Evolutionary conservation across 2,797 vertebrate species (phyloP).

Genomic region (Champsocephalus gunnari): DNA sequence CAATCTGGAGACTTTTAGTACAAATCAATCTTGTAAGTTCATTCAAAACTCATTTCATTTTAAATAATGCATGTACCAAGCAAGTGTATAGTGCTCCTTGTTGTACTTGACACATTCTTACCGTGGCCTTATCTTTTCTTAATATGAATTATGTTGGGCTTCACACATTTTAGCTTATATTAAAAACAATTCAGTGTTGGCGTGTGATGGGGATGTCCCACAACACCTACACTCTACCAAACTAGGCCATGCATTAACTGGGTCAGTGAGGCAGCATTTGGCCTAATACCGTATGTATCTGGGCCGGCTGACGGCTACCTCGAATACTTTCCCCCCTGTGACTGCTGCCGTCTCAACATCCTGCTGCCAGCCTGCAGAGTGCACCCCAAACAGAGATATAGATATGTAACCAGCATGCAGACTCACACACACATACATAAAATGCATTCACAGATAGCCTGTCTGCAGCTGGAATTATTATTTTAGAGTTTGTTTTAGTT

Average conservation of each 20-base stretch:
- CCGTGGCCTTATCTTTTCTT: no score
- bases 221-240: conserved; percentile 41
- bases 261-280: conserved; percentile 68
- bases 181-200: background rate
- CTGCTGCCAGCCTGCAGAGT: conserved; percentile 52
- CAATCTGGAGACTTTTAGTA: conserved; percentile 60
- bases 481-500: background rate
- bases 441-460: conserved; percentile 17
- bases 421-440: conserved; percentile 5
- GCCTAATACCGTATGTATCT: conserved; percentile 73
- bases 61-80: background rate
- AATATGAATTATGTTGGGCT: no score
- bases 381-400: conserved; percentile 48
- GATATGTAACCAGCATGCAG: conserved; percentile 54
- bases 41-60: conserved; percentile 7
- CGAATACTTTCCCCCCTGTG: conserved; percentile 58
- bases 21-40: conserved; percentile 43
- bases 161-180: background rate
- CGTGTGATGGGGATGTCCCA: conserved; percentile 35
- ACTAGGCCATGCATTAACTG: conserved; percentile 55
- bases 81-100: background rate
- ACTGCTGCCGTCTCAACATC: conserved; percentile 72
- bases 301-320: conserved; percentile 72
- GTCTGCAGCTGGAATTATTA: conserved; percentile 53
- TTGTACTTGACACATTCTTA: background rate